phyloP scores from a whole-genome alignment of 64 coral and sea anemone genomes.

The Montipora cactus region DNA sequence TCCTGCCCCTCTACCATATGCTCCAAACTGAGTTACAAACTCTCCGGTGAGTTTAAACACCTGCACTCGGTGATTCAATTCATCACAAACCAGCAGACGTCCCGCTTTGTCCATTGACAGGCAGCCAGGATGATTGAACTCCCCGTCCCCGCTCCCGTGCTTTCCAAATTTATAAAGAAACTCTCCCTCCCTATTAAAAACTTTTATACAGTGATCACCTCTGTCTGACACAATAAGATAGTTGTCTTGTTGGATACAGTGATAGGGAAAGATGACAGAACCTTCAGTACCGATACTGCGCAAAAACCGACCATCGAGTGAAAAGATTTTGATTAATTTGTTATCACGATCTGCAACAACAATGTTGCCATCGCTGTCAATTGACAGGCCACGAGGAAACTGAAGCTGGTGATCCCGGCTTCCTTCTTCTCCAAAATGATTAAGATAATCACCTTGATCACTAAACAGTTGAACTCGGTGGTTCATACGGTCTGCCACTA shows the following conservation, averaged over 20 bases:
- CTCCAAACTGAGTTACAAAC: neutral
- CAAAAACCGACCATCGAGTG: slow-evolving; percentile 21
- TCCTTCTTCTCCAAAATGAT: neutral
- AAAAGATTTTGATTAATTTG: slow-evolving; percentile 51
- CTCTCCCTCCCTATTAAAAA: slow-evolving; percentile 44
- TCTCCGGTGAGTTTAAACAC: slow-evolving; percentile 4
- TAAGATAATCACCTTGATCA: neutral
- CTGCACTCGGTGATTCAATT: slow-evolving; percentile 45
- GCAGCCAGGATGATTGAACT: slow-evolving; percentile 37
- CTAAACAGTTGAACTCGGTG: neutral
- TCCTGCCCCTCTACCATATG: neutral
- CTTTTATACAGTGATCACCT: slow-evolving; percentile 32
- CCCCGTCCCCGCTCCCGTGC: neutral
- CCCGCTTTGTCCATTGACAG: slow-evolving; percentile 57
- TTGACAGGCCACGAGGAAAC: neutral
- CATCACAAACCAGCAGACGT: slow-evolving; percentile 61
- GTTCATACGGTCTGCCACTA: too few species aligned
- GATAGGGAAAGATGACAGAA: neutral
- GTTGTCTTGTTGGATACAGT: slow-evolving; percentile 11
- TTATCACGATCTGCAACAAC: slow-evolving; percentile 35
- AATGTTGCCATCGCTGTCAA: slow-evolving; percentile 3
- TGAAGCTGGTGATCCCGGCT: neutral
- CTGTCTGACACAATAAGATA: slow-evolving; percentile 38
- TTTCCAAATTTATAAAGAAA: slow-evolving; percentile 36
- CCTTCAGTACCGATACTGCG: neutral